Evolutionary conservation across 2,888 invertebrate genomes (phyloP), one percentile per base, ranked within the genome.

Genomic region (Aphidius colemani): DNA sequence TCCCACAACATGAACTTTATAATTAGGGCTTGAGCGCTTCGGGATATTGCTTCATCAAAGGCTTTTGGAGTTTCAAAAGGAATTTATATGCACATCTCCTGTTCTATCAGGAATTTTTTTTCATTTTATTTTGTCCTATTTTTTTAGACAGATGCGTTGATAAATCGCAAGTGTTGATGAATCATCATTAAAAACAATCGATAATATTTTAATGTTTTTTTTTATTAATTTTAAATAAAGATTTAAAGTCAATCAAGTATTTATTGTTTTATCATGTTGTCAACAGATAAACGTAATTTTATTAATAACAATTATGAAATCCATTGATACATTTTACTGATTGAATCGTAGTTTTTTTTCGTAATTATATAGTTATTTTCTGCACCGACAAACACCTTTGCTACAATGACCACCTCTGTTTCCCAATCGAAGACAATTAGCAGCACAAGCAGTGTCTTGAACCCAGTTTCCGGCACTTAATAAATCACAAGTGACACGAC

Each of bases 401-500:
- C 69, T 71, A 66, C 80, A 80, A 6, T 71, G 67, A 50, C 79
- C 80, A 6, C 79, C 79, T 30, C 75, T 74, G 70, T 76, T 76
- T 57, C 78, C 78, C 74, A 73, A 72, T 53, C 67, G 69, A 7
- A 79, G 63, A 61, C 80, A 80, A 53, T 80, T 76, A 2, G 77
- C 78, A 7, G 77, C 78, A 50, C 79, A 80, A 13, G 77, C 78
- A 11, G 71, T 69, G 53, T 78, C 65, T 18, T 67, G 69, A 1
- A 74, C 69, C 62, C 65, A 63, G 46, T 74, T 75, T 8, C 68
- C 68, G 49, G 68, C 65, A 7, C 74, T 73, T 4, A 78, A 53
- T 39, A 79, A 72, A 41, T 78, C 77, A 44, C 80, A 79, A 30
- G 78, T 79, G n/a, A 78, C 72, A 57, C 79, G 71, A 45, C 77